Evolutionary conservation across 2,797 vertebrate species (phyloP).

Genomic region (Ceryle rudis): DNA sequence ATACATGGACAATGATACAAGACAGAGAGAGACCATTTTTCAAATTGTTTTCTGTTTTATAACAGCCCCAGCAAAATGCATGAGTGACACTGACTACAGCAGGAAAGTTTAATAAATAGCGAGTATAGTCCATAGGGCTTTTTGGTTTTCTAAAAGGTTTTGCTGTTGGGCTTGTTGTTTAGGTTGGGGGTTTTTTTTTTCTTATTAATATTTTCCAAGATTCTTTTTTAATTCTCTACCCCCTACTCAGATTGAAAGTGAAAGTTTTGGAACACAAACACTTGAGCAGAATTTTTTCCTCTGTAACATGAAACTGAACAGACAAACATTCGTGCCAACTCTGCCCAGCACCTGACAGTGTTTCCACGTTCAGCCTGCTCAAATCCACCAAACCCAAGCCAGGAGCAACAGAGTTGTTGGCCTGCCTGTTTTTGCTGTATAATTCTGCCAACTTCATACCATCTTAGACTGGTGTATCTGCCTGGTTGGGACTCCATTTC

Average conservation of each 20-base stretch:
- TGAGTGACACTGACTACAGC: background rate
- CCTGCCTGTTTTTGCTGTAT: background rate
- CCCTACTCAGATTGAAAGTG: background rate
- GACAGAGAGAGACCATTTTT: background rate
- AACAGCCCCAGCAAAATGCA: background rate
- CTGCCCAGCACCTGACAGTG: fast-evolving
- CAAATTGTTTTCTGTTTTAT: background rate
- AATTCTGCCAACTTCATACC: background rate
- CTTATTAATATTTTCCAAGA: background rate
- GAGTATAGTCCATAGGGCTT: background rate
- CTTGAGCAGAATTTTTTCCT: background rate
- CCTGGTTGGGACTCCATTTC: background rate
- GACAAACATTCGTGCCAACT: background rate
- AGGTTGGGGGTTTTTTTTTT: background rate
- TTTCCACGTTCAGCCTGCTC: background rate
- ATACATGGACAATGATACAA: background rate
- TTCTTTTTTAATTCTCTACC: background rate
- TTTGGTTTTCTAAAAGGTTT: background rate
- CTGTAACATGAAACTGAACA: background rate
- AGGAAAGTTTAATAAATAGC: background rate
- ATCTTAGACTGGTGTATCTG: background rate
- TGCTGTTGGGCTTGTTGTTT: too few relatives aligned
- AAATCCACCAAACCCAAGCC: background rate
- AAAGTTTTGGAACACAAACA: background rate
- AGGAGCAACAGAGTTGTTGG: background rate